phyloP scores from a whole-genome alignment of 2,797 vertebrate genomes.

The Dicrostonyx torquatus region DNA sequence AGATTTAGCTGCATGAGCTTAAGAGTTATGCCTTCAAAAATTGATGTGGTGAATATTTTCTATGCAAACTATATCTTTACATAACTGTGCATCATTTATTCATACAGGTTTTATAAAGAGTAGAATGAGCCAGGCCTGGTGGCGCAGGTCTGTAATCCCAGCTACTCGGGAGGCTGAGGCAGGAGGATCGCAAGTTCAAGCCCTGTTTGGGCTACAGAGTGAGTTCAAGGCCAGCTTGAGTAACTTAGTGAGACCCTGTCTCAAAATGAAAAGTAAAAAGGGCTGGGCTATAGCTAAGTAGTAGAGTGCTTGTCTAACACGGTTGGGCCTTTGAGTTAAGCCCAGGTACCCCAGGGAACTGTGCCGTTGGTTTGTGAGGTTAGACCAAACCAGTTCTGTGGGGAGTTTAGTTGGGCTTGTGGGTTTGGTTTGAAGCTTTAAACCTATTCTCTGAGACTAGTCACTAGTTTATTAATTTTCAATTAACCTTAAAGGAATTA shows the following conservation, averaged over 20 bases:
- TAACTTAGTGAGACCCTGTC: constrained; percentile 7
- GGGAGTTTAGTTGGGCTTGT: not conserved
- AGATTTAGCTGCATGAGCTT: not conserved
- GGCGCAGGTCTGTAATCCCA: constrained; percentile 39
- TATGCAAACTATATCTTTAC: constrained; percentile 12
- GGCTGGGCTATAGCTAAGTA: not conserved
- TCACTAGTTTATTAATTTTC: not conserved
- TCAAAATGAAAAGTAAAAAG: not conserved
- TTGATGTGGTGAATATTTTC: not conserved
- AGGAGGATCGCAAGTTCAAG: constrained; percentile 42
- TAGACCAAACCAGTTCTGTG: not conserved
- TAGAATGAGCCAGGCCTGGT: constrained; percentile 34
- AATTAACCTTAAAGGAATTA: constrained; percentile 19
- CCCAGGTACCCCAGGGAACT: not conserved
- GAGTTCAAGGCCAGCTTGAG: constrained; percentile 41
- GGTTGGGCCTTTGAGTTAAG: not conserved
- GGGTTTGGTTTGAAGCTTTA: not conserved
- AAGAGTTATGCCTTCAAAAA: not conserved
- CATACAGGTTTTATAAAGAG: constrained; percentile 14
- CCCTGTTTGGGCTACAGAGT: constrained; percentile 45
- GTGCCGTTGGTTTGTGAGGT: not conserved
- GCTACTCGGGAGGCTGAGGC: constrained; percentile 32
- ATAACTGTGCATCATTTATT: not conserved
- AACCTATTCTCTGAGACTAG: not conserved
- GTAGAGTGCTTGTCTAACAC: not conserved